A percentile compares a stretch with the other conserved stretches of the same genome.
phyloP scores from a whole-genome alignment of 2,113 vertebrate genomes.

The Halcyon malimbica region DNA sequence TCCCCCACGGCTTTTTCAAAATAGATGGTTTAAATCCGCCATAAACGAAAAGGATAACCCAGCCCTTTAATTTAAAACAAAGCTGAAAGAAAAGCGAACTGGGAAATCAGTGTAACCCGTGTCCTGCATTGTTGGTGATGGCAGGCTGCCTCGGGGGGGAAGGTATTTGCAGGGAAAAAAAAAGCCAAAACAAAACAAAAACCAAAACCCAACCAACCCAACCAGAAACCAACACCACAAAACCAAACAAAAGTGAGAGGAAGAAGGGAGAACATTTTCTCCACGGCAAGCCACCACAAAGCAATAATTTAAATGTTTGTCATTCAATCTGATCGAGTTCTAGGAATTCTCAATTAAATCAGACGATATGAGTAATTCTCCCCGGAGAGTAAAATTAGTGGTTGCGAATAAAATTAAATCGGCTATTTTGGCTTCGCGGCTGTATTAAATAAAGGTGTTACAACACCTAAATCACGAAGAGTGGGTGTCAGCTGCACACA shows the following conservation, averaged over 20 bases:
- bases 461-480: slow-evolving; percentile 1
- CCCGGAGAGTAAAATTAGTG: slow-evolving; percentile 12
- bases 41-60: neutral
- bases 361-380: neutral
- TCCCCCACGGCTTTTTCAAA: neutral
- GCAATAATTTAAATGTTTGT: neutral
- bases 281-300: neutral
- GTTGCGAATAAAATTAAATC: slow-evolving; percentile 30
- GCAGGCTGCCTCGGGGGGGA: neutral
- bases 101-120: neutral
- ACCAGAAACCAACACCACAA: neutral
- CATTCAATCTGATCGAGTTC: neutral
- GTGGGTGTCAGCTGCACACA: neutral
- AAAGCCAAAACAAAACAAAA: neutral
- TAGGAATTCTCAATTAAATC: neutral
- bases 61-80: slow-evolving; percentile 42
- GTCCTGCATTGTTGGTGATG: neutral
- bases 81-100: neutral
- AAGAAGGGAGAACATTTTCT: neutral
- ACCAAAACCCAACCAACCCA: no score
- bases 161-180: neutral
- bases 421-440: slow-evolving; percentile 23
- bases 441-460: slow-evolving; percentile 44
- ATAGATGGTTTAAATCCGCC: neutral
- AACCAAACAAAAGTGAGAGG: neutral